phyloP scores from a whole-genome alignment of 2,888 invertebrate species.

The Luperina testacea region DNA sequence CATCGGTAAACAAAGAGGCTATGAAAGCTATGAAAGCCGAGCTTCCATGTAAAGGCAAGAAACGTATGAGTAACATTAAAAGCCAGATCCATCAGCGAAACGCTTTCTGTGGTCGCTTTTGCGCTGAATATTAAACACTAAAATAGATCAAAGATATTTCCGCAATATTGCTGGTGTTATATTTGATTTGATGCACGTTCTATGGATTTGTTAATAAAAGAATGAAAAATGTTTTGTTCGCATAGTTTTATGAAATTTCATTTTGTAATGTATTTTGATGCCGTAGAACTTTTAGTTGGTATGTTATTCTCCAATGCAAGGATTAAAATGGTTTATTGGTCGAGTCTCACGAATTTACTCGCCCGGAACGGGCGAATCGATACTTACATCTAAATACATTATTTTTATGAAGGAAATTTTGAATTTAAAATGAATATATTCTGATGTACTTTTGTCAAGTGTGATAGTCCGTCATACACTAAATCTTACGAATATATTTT shows the following conservation, averaged over 20 bases:
- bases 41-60: constrained; percentile 65
- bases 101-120: constrained; percentile 72
- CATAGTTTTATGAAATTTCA: background rate
- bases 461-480: too few relatives aligned
- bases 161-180: constrained; percentile 7
- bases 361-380: too few relatives aligned
- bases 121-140: constrained; percentile 69
- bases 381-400: too few relatives aligned
- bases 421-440: too few relatives aligned
- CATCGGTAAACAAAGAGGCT: constrained; percentile 74
- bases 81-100: constrained; percentile 75
- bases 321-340: too few relatives aligned
- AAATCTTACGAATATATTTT: too few relatives aligned
- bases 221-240: background rate
- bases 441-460: too few relatives aligned
- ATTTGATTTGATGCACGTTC: constrained; percentile 10
- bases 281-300: too few relatives aligned
- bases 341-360: too few relatives aligned
- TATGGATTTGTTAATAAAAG: background rate
- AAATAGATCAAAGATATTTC: constrained; percentile 60
- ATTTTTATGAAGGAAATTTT: too few relatives aligned
- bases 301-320: too few relatives aligned
- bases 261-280: background rate
- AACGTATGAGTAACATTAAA: constrained; percentile 74
- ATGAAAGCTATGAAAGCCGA: constrained; percentile 71